These are phyloP conservation scores for Scomberomorus guttatus DNA, from an alignment of 2,797 vertebrate genomes.

Conservation along the genomic window DNA sequence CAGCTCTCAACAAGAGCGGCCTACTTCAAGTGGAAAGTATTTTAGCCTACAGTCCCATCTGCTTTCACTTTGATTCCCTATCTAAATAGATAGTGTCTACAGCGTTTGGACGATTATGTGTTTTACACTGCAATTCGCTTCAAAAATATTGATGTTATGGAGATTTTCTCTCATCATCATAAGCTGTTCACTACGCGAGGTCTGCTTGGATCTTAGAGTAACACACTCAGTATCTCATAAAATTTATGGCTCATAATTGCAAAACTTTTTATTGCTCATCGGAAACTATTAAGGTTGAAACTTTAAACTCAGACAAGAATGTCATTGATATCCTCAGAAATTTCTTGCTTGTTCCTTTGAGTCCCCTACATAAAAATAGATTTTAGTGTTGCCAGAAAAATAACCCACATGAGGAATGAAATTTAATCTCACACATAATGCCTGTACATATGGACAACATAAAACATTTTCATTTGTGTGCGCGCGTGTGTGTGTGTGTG, in stretches of 20 bases:
- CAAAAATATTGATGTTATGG: conserved; percentile 66
- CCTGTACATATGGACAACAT: conserved; percentile 32
- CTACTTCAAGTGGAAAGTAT: conserved; percentile 83
- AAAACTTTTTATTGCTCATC: conserved; percentile 68
- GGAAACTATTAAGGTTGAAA: conserved; percentile 68
- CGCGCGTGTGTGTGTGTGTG: neutral
- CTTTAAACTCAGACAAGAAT: conserved; percentile 59
- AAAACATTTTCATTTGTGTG: conserved; percentile 17
- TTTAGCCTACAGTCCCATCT: conserved; percentile 76
- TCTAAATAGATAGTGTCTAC: conserved; percentile 72
- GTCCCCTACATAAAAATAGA: conserved; percentile 45
- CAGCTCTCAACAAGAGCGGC: conserved; percentile 68
- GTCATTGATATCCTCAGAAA: conserved; percentile 60
- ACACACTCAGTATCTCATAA: conserved; percentile 69
- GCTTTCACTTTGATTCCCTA: conserved; percentile 80
- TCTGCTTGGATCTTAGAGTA: conserved; percentile 36
- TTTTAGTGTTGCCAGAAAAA: conserved; percentile 48
- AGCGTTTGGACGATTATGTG: conserved; percentile 56
- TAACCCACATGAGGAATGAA: conserved; percentile 31
- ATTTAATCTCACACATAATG: conserved; percentile 56
- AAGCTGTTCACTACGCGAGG: conserved; percentile 37
- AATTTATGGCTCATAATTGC: conserved; percentile 73
- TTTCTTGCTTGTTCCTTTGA: conserved; percentile 42
- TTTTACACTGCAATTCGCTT: conserved; percentile 70
- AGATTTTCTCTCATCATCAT: conserved; percentile 71